Base-by-base conservation (phyloP, 2,888 invertebrate genomes). In the Lamellibrachia satsuma region DNA sequence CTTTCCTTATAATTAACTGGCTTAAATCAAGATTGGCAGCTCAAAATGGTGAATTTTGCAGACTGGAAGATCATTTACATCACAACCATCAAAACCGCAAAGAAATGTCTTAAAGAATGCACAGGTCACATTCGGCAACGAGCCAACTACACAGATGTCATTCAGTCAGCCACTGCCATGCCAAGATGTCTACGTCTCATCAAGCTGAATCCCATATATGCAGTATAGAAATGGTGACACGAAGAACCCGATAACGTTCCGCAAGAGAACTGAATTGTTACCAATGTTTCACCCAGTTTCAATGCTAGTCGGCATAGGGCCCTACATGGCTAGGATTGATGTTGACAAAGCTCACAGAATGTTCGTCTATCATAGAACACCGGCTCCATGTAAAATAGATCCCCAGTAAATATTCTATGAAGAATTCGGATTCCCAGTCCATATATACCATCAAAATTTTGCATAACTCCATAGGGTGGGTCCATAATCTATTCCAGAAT, bases 51-150 rank as follows among this genome's bases (percentile, higher is more conserved):
- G 75, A 15, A 75, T 22, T 75, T 22, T 75, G 22, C 75, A 75
- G 75, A 75, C 75, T n/a, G n/a, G 75, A 75, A 75, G 22, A 4
- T 75, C 75, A 39, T 75, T 75, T 75, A 75, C n/a, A 75, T 75
- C 75, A 75, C 75, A 75, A 75, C 75, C 75, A 75, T 75, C 22
- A 75, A 75, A 75, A 75, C 75, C n/a, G 75, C 75, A 75, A 75
- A 22, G 75, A 75, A 75, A 75, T 75, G 75, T 75, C 75, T 75
- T 15, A 75, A 75, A 6, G 22, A 75, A 75, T 75, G 15, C 22
- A n/a, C 22, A n/a, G 22, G 15, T 75, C 6, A 22, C 22, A 39
- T 75, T 22, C 22, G 22, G 75, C 75, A 75, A 22, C 22, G 60
- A 4, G 60, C 39, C 39, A 39, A 39, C 39, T 39, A 39, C 39